These are phyloP conservation scores for Lepisosteus oculatus DNA, from an alignment of 2,113 vertebrate genomes.

Conservation along the genomic window DNA sequence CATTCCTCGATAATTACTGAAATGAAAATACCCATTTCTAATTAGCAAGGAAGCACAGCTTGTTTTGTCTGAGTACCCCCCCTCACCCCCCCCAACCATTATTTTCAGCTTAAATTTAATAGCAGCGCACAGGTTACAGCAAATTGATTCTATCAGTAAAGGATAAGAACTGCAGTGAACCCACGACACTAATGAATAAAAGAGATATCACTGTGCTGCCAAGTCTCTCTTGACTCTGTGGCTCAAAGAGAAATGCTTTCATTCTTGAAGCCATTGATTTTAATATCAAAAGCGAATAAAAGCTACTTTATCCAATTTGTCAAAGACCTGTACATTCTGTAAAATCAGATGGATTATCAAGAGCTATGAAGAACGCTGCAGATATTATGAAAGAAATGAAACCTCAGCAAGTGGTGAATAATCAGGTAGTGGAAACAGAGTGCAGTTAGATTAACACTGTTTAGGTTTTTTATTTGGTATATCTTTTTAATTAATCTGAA, in stretches of 20 bases:
- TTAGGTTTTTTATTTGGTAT: too few species aligned
- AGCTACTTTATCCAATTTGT: slow-evolving; percentile 48
- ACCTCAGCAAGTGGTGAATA: too few species aligned
- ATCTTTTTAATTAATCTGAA: too few species aligned
- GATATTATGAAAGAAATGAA: neutral
- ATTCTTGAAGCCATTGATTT: slow-evolving; percentile 49
- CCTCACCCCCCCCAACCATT: neutral
- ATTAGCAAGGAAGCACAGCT: slow-evolving; percentile 7
- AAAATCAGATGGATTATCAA: slow-evolving; percentile 1
- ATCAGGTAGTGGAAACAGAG: too few species aligned
- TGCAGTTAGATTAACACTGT: too few species aligned
- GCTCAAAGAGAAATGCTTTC: neutral
- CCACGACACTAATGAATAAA: slow-evolving; percentile 31
- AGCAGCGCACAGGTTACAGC: slow-evolving; percentile 26
- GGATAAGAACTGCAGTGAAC: slow-evolving; percentile 16
- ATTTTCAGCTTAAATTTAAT: slow-evolving; percentile 28
- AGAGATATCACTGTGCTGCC: slow-evolving; percentile 23
- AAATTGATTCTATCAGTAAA: slow-evolving; percentile 36
- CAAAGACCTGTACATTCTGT: slow-evolving; percentile 44
- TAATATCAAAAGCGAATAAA: slow-evolving; percentile 56
- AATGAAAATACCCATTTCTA: slow-evolving; percentile 17
- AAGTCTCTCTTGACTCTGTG: slow-evolving; percentile 10
- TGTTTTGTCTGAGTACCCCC: slow-evolving; percentile 10
- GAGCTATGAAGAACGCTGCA: neutral
- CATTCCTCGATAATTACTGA: slow-evolving; percentile 24